These are phyloP conservation scores for Anguilla obscura DNA, from an alignment of 2,797 vertebrate genomes.

Conservation along the genomic window DNA sequence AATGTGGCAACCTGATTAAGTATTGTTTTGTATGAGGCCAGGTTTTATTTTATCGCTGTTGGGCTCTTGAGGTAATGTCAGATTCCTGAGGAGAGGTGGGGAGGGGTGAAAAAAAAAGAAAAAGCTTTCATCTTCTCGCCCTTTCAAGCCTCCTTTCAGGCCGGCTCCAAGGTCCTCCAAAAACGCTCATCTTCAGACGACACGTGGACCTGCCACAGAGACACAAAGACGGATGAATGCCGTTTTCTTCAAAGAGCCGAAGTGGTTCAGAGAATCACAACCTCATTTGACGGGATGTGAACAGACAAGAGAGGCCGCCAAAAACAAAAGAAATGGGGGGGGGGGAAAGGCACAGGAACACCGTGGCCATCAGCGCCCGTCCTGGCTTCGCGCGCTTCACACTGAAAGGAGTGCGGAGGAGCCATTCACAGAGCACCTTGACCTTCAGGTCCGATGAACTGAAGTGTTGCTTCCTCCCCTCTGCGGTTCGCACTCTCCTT, in stretches of 20 bases:
- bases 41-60: not conserved
- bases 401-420: not conserved
- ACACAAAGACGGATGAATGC: not conserved
- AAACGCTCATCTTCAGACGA: not conserved
- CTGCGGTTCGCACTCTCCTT: not conserved
- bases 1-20: not conserved
- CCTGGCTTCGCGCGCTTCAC: not conserved
- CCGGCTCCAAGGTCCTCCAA: constrained; percentile 7
- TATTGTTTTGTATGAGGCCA: not conserved
- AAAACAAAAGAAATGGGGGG: not conserved
- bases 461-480: not conserved
- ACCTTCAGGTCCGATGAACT: not conserved
- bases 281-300: not conserved
- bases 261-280: not conserved
- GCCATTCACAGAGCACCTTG: not conserved
- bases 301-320: not conserved
- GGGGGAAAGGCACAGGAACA: not conserved
- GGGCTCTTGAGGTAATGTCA: not conserved
- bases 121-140: constrained; percentile 4
- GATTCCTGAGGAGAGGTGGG: not conserved
- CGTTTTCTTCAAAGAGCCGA: constrained; percentile 12
- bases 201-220: not conserved
- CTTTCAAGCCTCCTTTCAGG: constrained; percentile 12
- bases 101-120: not conserved
- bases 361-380: too few relatives aligned